These are phyloP conservation scores for Macrocentrus cingulum DNA, from an alignment of 1,140 invertebrate genomes.

Conservation along the genomic window DNA sequence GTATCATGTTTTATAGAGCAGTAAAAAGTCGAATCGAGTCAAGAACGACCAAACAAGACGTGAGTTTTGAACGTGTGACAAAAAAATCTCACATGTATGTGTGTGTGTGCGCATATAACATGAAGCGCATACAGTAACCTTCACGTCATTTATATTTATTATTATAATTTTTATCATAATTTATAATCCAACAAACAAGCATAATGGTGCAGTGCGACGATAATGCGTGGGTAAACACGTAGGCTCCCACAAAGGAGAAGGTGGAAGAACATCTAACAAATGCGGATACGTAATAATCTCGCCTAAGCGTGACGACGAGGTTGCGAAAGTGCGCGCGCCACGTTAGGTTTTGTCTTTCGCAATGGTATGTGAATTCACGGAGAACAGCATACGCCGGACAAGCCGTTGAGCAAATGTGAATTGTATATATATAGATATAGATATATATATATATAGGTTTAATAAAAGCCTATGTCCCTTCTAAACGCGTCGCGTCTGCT, in stretches of 20 bases:
- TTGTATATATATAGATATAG: not conserved
- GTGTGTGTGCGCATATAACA: not conserved
- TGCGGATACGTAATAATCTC: constrained; percentile 20
- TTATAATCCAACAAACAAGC: not conserved
- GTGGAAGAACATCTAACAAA: constrained; percentile 13
- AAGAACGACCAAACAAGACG: too few species aligned
- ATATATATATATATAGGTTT: too few species aligned
- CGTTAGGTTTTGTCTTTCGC: not conserved
- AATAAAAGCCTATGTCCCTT: too few species aligned
- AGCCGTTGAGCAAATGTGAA: not conserved
- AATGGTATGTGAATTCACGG: not conserved
- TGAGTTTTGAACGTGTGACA: not conserved
- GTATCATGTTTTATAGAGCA: not conserved
- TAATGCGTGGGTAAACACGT: constrained; percentile 26
- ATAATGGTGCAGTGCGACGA: constrained; percentile 3
- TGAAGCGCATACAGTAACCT: not conserved
- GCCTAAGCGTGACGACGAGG: constrained; percentile 3
- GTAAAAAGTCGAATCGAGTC: not conserved
- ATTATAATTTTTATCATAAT: constrained; percentile 5
- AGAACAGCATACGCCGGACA: not conserved
- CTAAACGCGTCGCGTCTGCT: too few species aligned
- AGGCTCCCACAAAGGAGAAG: constrained; percentile 21
- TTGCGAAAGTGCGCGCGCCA: constrained; percentile 5
- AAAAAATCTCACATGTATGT: not conserved
- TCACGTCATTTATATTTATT: not conserved